Evolutionary conservation across 2,797 vertebrate species (phyloP).

Genomic region (Erpetoichthys calabaricus): DNA sequence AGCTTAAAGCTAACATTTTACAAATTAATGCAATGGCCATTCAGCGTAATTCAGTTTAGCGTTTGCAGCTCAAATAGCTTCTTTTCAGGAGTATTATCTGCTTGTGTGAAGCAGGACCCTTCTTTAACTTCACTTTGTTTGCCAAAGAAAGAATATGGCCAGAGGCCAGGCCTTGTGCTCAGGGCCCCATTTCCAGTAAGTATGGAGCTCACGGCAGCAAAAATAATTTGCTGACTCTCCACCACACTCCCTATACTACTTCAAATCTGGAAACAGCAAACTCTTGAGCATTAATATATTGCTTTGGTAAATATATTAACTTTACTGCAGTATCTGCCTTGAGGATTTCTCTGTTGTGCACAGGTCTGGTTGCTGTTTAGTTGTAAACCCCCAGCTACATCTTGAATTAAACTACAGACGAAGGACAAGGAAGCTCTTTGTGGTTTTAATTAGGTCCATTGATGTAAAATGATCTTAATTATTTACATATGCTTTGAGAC

Average conservation of each 20-base stretch:
- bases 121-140: constrained; percentile 8
- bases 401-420: constrained; percentile 1
- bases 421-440: constrained; percentile 5
- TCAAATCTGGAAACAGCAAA: constrained; percentile 7
- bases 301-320: constrained; percentile 1
- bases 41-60: too few species aligned
- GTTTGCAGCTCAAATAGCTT: too few species aligned
- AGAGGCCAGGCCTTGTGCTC: constrained; percentile 25
- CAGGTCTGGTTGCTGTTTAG: constrained; percentile 4
- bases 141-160: constrained; percentile 23
- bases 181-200: constrained; percentile 33
- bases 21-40: too few species aligned
- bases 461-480: constrained; percentile 3
- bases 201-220: constrained; percentile 9
- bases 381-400: constrained; percentile 2
- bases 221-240: constrained; percentile 1
- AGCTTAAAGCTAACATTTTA: too few species aligned
- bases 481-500: background rate
- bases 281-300: background rate
- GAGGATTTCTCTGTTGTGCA: constrained; percentile 8
- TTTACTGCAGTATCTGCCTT: constrained; percentile 2
- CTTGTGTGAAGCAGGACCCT: constrained; percentile 4
- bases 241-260: background rate
- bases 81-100: too few species aligned
- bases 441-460: constrained; percentile 3